Evolutionary conservation across 2,888 invertebrate species (phyloP), one percentile per base, ranked within the genome.

Genomic region (Cartodere bifasciata): DNA sequence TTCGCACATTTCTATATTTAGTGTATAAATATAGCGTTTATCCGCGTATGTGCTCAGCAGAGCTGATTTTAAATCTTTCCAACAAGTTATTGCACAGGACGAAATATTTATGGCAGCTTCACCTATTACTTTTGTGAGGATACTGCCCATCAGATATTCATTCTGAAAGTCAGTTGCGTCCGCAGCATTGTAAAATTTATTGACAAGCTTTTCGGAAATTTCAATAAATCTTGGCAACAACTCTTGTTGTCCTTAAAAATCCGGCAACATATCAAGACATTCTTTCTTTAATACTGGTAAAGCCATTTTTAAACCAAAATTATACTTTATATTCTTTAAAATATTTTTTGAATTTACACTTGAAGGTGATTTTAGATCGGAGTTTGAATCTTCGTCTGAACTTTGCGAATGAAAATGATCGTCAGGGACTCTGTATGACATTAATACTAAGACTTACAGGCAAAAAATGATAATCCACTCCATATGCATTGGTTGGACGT

Each of bases 1-100:
- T n/a, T n/a, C n/a, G n/a, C n/a, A n/a, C 10, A 41, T 31, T 32
- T 41, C 41, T 13, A 37, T 31, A 20, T 20, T 26, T 11, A 40
- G 23, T 7, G 32, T 40, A 23, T 24, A 37, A 20, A 29, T 21
- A 32, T 41, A 35, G 6, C 35, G 12, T 39, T 37, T 32, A 28
- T 35, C 37, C 11, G 32, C 28, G 23, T 39, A 41, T 16, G 29
- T 31, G 25, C 36, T 39, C 16, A 35, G 9, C 15, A 41, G 13
- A 4, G 38, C 36, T 2, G 4, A 16, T 34, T 36, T 40, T 23
- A 39, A 27, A 29, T 39, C 39, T 31, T 11, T 10, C 34, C 37
- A 37, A 36, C 10, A 23, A 11, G 16, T 27, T 3, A 34, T 31
- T 16, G 13, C 23, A 31, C 24, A 24, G 23, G 17, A 28, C 2